Conservation (phyloP, 1,140 invertebrate species). For the Adelges cooleyi region DNA sequence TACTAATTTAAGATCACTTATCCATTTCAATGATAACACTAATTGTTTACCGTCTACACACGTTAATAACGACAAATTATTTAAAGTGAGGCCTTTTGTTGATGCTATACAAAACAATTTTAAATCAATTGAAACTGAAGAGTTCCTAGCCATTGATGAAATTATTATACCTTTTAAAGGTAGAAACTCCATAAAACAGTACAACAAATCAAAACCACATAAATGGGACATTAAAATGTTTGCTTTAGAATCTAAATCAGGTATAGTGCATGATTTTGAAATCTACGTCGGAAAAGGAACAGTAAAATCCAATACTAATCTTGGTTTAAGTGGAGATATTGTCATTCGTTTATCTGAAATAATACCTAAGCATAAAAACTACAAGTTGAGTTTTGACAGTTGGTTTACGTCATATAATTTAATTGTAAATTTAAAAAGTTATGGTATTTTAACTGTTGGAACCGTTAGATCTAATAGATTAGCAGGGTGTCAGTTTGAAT, state of each 20-base stretch:
- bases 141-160: slow-evolving; percentile 30
- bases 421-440: slow-evolving; percentile 11
- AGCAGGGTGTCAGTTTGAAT: slow-evolving; percentile 21
- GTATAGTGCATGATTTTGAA: not conserved
- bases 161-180: slow-evolving; percentile 34
- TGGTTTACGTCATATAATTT: slow-evolving; percentile 30
- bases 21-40: slow-evolving; percentile 2
- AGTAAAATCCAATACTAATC: not conserved
- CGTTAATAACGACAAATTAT: no score
- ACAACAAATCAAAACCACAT: slow-evolving; percentile 37
- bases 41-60: no score
- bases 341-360: slow-evolving; percentile 21
- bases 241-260: not conserved
- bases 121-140: not conserved
- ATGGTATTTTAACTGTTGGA: slow-evolving; percentile 26
- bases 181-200: slow-evolving; percentile 31
- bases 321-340: slow-evolving; percentile 30
- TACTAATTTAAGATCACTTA: not conserved
- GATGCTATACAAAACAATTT: slow-evolving; percentile 29
- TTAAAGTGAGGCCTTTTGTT: slow-evolving; percentile 24
- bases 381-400: slow-evolving; percentile 32
- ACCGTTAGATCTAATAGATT: slow-evolving; percentile 30
- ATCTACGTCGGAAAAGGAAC: not conserved
- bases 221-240: slow-evolving; percentile 35
- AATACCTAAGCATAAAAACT: slow-evolving; percentile 23